These are phyloP conservation scores for Onychomys leucogaster DNA, from an alignment of 2,797 vertebrate species.

Conservation along the genomic window DNA sequence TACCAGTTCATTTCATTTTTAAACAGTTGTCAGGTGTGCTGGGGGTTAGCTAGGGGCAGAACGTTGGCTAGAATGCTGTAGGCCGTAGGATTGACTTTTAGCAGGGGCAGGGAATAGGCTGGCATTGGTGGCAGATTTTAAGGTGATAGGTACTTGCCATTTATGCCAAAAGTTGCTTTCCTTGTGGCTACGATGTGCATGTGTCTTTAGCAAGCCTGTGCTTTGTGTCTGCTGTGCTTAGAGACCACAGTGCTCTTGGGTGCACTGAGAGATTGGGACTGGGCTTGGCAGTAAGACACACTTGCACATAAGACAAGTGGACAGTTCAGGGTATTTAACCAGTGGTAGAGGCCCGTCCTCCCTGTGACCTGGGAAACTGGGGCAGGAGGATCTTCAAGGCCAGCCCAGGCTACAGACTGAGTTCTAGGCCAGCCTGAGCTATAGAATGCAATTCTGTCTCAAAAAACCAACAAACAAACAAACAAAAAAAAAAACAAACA, in stretches of 20 bases:
- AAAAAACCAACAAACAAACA: neutral
- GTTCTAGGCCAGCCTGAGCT: neutral
- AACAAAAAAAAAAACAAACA: neutral
- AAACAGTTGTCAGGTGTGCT: neutral
- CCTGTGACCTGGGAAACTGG: no score
- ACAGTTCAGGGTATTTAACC: neutral
- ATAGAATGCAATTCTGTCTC: neutral
- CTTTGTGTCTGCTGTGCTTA: neutral
- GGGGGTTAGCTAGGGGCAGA: neutral
- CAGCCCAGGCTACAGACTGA: neutral
- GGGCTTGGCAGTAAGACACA: neutral
- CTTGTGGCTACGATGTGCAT: neutral
- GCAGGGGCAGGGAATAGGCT: neutral
- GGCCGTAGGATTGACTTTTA: neutral
- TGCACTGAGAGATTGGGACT: neutral
- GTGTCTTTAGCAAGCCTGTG: neutral
- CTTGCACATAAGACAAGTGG: neutral
- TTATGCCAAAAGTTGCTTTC: neutral
- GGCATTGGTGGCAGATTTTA: conserved; percentile 15
- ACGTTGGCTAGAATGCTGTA: neutral
- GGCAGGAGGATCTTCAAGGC: neutral
- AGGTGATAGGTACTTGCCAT: neutral
- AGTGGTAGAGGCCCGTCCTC: neutral
- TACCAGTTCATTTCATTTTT: neutral
- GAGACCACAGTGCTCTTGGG: neutral